These are phyloP conservation scores for Mesochorus sp. DNA, from an alignment of 2,888 invertebrate species.

Conservation along the genomic window DNA sequence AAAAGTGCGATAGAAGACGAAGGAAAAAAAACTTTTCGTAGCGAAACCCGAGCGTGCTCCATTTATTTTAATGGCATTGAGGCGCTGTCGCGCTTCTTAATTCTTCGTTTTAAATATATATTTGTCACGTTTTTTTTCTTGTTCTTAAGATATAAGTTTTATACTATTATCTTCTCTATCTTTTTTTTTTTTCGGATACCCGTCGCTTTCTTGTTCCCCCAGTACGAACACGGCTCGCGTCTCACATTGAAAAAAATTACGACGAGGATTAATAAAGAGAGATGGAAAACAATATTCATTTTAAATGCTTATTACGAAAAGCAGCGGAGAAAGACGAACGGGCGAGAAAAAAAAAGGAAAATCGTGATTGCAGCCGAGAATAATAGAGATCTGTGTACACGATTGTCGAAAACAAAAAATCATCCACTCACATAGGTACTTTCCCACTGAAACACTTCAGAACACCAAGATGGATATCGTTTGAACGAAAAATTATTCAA, in stretches of 20 bases:
- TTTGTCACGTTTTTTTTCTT: conserved; percentile 4
- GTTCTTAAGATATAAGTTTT: conserved; percentile 34
- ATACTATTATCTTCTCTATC: conserved; percentile 14
- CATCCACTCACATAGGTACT: background rate
- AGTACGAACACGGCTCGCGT: conserved; percentile 54
- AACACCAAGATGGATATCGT: background rate
- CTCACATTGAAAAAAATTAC: conserved; percentile 45
- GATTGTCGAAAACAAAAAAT: background rate
- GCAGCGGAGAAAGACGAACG: background rate
- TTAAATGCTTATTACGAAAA: background rate
- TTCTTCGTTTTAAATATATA: conserved; percentile 34
- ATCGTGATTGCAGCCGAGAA: conserved; percentile 26
- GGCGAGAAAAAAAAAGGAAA: background rate
- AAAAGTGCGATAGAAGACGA: background rate
- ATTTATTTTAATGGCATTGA: conserved; percentile 45
- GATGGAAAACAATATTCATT: background rate
- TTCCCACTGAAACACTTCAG: conserved; percentile 4
- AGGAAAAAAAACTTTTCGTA: background rate
- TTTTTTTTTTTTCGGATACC: conserved; percentile 26
- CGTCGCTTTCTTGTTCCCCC: conserved; percentile 48
- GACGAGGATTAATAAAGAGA: conserved; percentile 7
- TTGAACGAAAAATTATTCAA: conserved; percentile 1
- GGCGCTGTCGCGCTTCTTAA: no score
- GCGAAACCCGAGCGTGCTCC: conserved; percentile 55
- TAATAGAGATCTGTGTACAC: conserved; percentile 21